Evolutionary conservation across 1,140 invertebrate species (phyloP).

Genomic region (Drosophila pectinifera): DNA sequence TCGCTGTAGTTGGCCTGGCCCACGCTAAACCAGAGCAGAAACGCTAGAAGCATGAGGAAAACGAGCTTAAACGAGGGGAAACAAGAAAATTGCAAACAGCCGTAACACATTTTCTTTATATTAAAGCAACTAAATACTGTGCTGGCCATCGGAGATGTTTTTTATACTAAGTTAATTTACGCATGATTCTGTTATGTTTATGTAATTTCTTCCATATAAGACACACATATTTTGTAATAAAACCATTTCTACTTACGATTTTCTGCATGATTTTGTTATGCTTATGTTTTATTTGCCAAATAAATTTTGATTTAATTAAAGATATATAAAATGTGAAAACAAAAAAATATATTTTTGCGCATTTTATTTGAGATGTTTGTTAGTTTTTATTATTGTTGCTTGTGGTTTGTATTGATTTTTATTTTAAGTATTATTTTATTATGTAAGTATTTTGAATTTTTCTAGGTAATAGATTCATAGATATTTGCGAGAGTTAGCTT

Average conservation of each 20-base stretch:
- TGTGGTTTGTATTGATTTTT: conserved; percentile 43
- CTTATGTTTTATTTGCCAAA: conserved; percentile 29
- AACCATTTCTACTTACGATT: conserved; percentile 11
- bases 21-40: not conserved
- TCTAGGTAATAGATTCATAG: too few relatives aligned
- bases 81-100: conserved; percentile 16
- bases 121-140: conserved; percentile 25
- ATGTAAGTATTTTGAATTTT: too few relatives aligned
- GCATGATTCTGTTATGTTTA: conserved; percentile 42
- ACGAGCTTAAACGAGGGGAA: conserved; percentile 5
- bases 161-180: conserved; percentile 13
- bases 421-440: conserved; percentile 20
- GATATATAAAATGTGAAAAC: conserved; percentile 26
- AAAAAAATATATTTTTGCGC: conserved; percentile 11
- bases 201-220: not conserved
- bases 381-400: conserved; percentile 31
- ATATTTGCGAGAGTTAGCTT: too few relatives aligned
- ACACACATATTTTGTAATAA: conserved; percentile 3
- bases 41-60: conserved; percentile 10
- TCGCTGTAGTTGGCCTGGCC: conserved; percentile 19
- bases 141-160: conserved; percentile 8
- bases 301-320: conserved; percentile 22
- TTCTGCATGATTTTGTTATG: conserved; percentile 33
- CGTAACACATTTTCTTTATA: conserved; percentile 47
- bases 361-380: conserved; percentile 37